A percentile compares a stretch with the other conserved stretches of the same genome.
Evolutionary conservation across 2,888 invertebrate species (phyloP).

Genomic region (Bellardia pandia): DNA sequence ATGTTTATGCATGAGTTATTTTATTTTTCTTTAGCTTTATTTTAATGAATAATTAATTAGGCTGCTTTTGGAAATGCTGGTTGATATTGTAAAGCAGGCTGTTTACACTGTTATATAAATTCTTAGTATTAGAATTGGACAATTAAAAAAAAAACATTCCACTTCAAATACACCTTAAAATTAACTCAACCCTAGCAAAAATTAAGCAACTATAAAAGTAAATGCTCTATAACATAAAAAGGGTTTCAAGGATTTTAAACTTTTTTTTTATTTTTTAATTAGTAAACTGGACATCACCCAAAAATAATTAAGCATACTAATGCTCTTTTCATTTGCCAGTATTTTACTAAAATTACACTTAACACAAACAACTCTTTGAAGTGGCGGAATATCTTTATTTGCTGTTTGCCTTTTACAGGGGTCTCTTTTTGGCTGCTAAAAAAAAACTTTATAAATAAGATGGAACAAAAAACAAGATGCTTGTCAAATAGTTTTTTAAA

Average conservation of each 20-base stretch:
- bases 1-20: background rate
- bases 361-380: constrained; percentile 8
- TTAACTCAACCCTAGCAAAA: background rate
- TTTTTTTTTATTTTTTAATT: constrained; percentile 8
- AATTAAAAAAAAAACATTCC: no score
- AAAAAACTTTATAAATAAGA: constrained; percentile 25
- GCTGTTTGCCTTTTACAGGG: background rate
- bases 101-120: no score
- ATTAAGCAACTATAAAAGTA: background rate
- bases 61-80: no score
- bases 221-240: background rate
- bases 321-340: background rate
- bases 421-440: constrained; percentile 2
- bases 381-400: background rate
- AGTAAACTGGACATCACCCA: constrained; percentile 17
- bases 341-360: background rate
- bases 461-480: background rate
- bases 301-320: background rate
- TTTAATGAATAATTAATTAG: background rate
- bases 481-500: constrained; percentile 43
- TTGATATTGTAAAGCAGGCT: no score
- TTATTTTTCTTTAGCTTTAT: background rate
- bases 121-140: no score
- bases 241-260: background rate
- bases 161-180: no score